Evolutionary conservation across 2,888 invertebrate species (phyloP).

Genomic region (Criorhina ranunculi): DNA sequence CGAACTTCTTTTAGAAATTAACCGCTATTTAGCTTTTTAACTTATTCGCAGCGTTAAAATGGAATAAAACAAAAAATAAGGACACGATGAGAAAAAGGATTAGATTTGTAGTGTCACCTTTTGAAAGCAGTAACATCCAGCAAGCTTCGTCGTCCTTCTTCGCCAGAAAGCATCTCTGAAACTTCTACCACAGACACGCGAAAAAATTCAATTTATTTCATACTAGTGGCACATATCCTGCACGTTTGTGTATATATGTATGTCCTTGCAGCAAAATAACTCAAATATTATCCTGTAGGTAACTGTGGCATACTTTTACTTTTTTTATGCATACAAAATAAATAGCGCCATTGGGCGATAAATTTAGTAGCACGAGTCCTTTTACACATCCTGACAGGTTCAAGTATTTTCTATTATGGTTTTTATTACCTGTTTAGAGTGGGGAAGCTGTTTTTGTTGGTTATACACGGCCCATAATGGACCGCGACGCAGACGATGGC

Average conservation of each 20-base stretch:
- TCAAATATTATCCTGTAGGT: slow-evolving; percentile 36
- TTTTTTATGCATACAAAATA: slow-evolving; percentile 50
- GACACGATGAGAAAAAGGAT: background rate
- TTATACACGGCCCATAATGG: slow-evolving; percentile 47
- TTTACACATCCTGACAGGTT: slow-evolving; percentile 66
- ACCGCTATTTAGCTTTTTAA: slow-evolving; percentile 51
- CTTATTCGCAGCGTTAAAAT: slow-evolving; percentile 16
- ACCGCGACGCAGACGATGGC: slow-evolving; percentile 49
- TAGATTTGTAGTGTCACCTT: slow-evolving; percentile 7
- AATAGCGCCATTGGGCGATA: slow-evolving; percentile 62
- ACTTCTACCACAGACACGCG: slow-evolving; percentile 14
- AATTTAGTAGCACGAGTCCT: slow-evolving; percentile 60
- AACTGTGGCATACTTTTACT: background rate
- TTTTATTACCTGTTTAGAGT: slow-evolving; percentile 56
- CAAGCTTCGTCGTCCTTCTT: background rate
- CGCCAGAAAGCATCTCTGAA: background rate
- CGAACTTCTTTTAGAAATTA: slow-evolving; percentile 32
- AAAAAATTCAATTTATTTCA: slow-evolving; percentile 60
- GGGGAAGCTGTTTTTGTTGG: slow-evolving; percentile 29
- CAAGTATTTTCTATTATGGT: slow-evolving; percentile 70
- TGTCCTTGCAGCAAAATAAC: slow-evolving; percentile 61
- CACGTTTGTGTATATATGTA: background rate
- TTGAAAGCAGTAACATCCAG: background rate
- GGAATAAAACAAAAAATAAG: background rate
- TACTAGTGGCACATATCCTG: background rate